These are phyloP conservation scores for Polydrusus pterygomalis DNA, from an alignment of 2,888 invertebrate species.

Conservation along the genomic window DNA sequence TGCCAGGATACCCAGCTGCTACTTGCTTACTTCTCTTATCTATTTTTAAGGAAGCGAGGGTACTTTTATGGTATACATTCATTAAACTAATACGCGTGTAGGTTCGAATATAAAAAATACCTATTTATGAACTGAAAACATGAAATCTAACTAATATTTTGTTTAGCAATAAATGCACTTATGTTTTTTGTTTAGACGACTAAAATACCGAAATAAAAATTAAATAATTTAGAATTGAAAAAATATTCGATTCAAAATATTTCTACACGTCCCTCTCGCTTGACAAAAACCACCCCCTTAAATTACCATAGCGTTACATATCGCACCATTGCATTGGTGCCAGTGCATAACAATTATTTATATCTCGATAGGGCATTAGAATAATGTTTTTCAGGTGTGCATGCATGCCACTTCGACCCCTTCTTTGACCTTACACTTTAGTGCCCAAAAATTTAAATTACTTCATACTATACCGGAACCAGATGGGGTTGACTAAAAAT, in stretches of 20 bases:
- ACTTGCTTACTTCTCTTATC: conserved; percentile 15
- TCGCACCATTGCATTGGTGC: conserved; percentile 1
- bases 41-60: conserved; percentile 11
- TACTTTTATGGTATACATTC: conserved; percentile 3
- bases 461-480: conserved; percentile 1
- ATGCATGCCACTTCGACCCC: background rate
- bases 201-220: no score
- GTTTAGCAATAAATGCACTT: no score
- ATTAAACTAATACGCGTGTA: background rate
- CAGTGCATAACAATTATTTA: background rate
- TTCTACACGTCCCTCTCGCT: background rate
- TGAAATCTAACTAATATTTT: no score
- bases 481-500: conserved; percentile 2
- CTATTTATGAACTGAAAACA: no score
- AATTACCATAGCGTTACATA: conserved; percentile 16
- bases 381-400: conserved; percentile 21
- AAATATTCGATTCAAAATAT: no score
- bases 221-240: no score
- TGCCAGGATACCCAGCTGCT: conserved; percentile 2
- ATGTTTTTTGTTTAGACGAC: no score
- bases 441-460: background rate
- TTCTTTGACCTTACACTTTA: conserved; percentile 5
- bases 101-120: no score
- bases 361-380: background rate
- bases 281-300: background rate